Percentiles rank a stretch among this genome's conserved stretches.
Evolutionary conservation across 2,113 vertebrate species (phyloP).

Genomic region (Syngnathoides biaculeatus): DNA sequence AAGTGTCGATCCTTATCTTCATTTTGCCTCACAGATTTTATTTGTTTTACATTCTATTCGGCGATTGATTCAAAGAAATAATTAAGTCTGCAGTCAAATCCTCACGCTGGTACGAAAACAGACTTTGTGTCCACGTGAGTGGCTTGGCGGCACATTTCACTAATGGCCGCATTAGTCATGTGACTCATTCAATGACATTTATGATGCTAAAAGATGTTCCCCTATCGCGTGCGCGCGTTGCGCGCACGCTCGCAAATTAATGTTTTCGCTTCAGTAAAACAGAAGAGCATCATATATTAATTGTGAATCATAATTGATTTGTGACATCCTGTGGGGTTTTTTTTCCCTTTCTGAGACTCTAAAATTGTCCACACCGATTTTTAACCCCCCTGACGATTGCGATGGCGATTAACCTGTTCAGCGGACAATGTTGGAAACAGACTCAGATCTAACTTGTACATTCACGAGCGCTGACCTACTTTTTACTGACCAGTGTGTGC

Average conservation of each 20-base stretch:
- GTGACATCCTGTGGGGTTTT: background rate
- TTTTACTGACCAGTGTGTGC: conserved; percentile 65
- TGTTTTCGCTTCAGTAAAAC: background rate
- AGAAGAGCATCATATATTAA: background rate
- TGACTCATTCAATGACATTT: conserved; percentile 52
- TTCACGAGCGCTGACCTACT: conserved; percentile 59
- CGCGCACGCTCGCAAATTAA: background rate
- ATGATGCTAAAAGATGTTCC: conserved; percentile 58
- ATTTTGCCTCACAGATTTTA: too few species aligned
- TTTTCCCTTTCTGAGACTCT: background rate
- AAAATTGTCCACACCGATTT: conserved; percentile 2
- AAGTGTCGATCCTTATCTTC: too few species aligned
- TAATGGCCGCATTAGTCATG: conserved; percentile 58
- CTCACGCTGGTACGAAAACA: conserved; percentile 8
- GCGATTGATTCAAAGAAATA: background rate
- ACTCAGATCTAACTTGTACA: conserved; percentile 60
- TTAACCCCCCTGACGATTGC: conserved; percentile 47
- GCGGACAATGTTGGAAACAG: conserved; percentile 58
- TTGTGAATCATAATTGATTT: background rate
- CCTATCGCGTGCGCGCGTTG: background rate
- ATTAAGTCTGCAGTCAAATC: background rate
- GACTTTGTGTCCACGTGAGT: conserved; percentile 7
- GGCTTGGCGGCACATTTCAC: conserved; percentile 26
- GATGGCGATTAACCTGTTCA: too few species aligned
- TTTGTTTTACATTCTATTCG: too few species aligned